Evolutionary conservation across 2,797 vertebrate species (phyloP).

Genomic region (Rhinichthys osculus): DNA sequence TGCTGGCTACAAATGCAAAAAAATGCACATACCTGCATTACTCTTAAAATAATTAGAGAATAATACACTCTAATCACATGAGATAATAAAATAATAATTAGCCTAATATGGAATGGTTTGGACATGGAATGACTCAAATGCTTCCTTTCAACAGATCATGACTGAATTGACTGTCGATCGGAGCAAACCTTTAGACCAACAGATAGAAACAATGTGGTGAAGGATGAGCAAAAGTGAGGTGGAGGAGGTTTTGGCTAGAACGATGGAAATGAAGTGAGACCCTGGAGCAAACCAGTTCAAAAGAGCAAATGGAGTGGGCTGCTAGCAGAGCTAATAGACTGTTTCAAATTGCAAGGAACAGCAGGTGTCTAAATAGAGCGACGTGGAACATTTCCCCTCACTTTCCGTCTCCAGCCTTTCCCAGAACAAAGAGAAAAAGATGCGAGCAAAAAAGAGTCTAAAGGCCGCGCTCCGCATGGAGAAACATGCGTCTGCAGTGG

Average conservation of each 20-base stretch:
- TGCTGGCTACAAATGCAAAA: neutral
- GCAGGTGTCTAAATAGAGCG: constrained; percentile 76
- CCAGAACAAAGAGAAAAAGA: constrained; percentile 61
- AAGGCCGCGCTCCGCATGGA: constrained; percentile 59
- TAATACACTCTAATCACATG: neutral
- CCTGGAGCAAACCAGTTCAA: constrained; percentile 69
- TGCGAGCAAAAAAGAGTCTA: constrained; percentile 27
- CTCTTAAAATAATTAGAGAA: neutral
- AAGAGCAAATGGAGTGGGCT: constrained; percentile 77
- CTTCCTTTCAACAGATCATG: neutral
- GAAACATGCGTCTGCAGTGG: constrained; percentile 49
- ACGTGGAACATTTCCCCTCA: constrained; percentile 75
- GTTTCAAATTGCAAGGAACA: constrained; percentile 79
- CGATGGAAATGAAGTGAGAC: constrained; percentile 75
- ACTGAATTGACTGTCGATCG: neutral
- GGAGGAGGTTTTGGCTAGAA: constrained; percentile 39
- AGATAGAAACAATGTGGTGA: neutral
- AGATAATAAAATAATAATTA: neutral
- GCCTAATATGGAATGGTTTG: neutral
- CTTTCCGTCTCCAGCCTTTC: constrained; percentile 66
- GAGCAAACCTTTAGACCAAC: neutral
- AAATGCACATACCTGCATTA: neutral
- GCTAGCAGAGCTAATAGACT: constrained; percentile 75
- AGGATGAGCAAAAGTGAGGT: constrained; percentile 51
- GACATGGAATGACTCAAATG: neutral